Evolutionary conservation across 1,140 invertebrate genomes (phyloP), one percentile per base, ranked within the genome.

Genomic region (Saccostrea glomerata): DNA sequence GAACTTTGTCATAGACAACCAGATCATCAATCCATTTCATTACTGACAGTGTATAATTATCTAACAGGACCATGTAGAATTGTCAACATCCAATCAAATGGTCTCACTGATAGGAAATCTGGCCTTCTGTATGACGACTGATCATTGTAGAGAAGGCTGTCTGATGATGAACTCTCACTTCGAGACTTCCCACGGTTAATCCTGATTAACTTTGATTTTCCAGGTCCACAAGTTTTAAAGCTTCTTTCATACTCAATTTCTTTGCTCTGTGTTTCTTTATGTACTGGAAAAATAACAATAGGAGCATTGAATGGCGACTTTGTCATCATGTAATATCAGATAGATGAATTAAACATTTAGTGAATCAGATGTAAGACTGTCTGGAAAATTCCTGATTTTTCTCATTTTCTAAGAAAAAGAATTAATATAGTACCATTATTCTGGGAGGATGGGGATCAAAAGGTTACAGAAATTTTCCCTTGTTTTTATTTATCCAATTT

Each of bases 181-280:
- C 5, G 20, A 17, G 20, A 5, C 15, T 17, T 20, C 58, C 30
- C 70, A 30, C 70, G 3, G 9, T 12, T 23, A 30, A 13, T 25
- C 70, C 70, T 25, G 23, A 11, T 15, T 73, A 73, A 73, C 70
- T 73, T 73, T 73, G 70, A 73, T 73, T 73, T 36, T 89, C 89
- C 55, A 70, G 54, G 36, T 89, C 86, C 0, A 89, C 86, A 56
- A 89, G 54, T 36, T 82, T 89, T 55, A 89, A 56, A 13, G 89
- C 89, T 66, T 89, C 83, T 86, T 89, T 89, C 25, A 89, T 87
- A 36, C 86, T 85, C 40, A 89, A 23, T 36, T 84, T 87, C 73
- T 89, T 89, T 85, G 55, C 60, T 70, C 86, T 84, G 30, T 89
- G 66, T 85, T 89, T 89, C 83, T 85, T 77, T 66, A 89, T 89